phyloP scores from a whole-genome alignment of 2,797 vertebrate genomes.

The Megaceryle alcyon region DNA sequence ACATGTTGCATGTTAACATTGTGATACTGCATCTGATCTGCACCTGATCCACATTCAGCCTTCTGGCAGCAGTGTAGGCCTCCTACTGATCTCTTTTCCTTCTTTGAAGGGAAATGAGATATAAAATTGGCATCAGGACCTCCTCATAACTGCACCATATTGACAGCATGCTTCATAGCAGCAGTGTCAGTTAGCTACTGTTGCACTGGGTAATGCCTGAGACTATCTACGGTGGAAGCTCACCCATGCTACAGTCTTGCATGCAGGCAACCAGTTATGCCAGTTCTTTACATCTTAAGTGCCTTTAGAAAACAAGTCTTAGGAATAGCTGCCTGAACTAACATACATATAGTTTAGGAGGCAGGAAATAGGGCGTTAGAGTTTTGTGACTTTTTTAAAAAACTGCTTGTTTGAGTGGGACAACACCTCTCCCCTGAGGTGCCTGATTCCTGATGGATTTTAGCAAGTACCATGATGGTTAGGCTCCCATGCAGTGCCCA shows the following conservation, averaged over 20 bases:
- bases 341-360: neutral
- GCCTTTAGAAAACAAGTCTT: neutral
- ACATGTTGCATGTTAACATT: neutral
- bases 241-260: neutral
- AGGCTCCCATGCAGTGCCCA: neutral
- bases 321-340: neutral
- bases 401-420: neutral
- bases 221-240: neutral
- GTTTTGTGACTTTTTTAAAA: neutral
- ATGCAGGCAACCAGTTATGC: neutral
- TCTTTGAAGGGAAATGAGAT: neutral
- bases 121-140: neutral
- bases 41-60: neutral
- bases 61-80: neutral
- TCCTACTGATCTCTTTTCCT: neutral
- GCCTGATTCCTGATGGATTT: neutral
- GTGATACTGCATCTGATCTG: neutral
- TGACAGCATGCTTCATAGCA: neutral
- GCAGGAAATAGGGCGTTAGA: neutral
- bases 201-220: neutral
- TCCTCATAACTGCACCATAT: neutral
- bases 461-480: neutral
- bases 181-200: neutral
- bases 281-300: neutral
- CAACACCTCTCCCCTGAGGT: neutral